A percentile compares a stretch with the other conserved stretches of the same genome.
phyloP scores from a whole-genome alignment of 2,888 invertebrate genomes.

The Agapetus fuscipes region DNA sequence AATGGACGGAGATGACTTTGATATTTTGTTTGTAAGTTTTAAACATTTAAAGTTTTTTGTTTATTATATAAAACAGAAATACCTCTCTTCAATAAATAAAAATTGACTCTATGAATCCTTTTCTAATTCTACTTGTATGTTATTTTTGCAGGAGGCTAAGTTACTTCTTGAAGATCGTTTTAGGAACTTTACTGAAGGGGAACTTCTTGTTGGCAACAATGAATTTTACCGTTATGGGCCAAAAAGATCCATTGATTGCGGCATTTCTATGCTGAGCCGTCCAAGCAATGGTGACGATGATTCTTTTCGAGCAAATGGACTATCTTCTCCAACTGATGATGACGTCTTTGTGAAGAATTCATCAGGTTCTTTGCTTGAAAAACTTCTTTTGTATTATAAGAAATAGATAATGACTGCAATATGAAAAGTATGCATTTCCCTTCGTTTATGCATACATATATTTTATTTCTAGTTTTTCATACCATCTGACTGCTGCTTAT shows the following conservation, averaged over 20 bases:
- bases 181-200: conserved; percentile 41
- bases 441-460: not conserved
- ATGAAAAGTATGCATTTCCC: not conserved
- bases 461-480: no score
- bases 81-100: conserved; percentile 3
- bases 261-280: conserved; percentile 1
- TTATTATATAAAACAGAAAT: conserved; percentile 3
- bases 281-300: conserved; percentile 21
- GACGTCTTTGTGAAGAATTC: conserved; percentile 33
- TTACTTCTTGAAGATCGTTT: conserved; percentile 83
- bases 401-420: not conserved
- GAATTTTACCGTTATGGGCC: conserved; percentile 46
- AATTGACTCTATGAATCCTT: conserved; percentile 1
- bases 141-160: conserved; percentile 63
- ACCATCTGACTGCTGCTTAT: no score
- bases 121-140: no score
- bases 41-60: conserved; percentile 1
- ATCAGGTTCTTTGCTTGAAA: conserved; percentile 11
- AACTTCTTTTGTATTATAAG: not conserved
- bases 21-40: conserved; percentile 68
- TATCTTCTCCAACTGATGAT: conserved; percentile 28
- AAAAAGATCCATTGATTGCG: conserved; percentile 27
- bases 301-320: conserved; percentile 33
- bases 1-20: conserved; percentile 76
- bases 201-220: conserved; percentile 39